phyloP scores from a whole-genome alignment of 2,888 invertebrate genomes.

The Bedellia somnulentella region DNA sequence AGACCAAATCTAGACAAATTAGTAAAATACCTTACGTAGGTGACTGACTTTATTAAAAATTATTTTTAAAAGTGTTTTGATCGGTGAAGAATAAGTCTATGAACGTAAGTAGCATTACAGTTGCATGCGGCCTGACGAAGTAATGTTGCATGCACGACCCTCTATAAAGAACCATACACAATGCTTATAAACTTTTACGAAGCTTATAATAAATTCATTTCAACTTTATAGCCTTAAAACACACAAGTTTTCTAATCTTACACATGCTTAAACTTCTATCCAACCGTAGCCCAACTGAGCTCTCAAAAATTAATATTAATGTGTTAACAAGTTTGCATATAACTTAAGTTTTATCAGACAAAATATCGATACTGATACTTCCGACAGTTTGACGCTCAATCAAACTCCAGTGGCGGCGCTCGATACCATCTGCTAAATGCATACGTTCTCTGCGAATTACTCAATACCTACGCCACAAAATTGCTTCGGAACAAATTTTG shows the following conservation, averaged over 20 bases:
- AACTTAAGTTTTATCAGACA: not conserved
- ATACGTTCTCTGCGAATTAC: conserved; percentile 5
- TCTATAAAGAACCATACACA: conserved; percentile 1
- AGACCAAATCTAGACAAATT: no score
- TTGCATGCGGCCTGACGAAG: conserved; percentile 21
- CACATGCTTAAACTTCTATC: no score
- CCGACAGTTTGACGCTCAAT: no score
- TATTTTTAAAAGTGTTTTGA: not conserved
- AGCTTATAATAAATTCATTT: no score
- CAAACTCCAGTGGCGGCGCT: not conserved
- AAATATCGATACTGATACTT: no score
- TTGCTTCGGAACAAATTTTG: conserved; percentile 8
- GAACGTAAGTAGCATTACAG: conserved; percentile 1
- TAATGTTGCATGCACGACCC: conserved; percentile 25
- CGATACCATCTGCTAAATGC: not conserved
- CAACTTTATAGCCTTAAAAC: not conserved
- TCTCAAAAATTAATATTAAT: no score
- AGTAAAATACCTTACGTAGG: no score
- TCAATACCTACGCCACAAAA: conserved; percentile 9
- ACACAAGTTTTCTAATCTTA: no score
- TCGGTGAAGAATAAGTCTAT: not conserved
- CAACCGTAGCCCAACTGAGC: no score
- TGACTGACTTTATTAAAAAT: not conserved
- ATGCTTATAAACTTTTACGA: not conserved
- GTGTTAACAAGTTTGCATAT: no score